Percentiles rank a stretch among this genome's conserved stretches.
These are phyloP conservation scores for Oceanites oceanicus DNA, from an alignment of 2,113 vertebrate genomes.

Conservation along the genomic window DNA sequence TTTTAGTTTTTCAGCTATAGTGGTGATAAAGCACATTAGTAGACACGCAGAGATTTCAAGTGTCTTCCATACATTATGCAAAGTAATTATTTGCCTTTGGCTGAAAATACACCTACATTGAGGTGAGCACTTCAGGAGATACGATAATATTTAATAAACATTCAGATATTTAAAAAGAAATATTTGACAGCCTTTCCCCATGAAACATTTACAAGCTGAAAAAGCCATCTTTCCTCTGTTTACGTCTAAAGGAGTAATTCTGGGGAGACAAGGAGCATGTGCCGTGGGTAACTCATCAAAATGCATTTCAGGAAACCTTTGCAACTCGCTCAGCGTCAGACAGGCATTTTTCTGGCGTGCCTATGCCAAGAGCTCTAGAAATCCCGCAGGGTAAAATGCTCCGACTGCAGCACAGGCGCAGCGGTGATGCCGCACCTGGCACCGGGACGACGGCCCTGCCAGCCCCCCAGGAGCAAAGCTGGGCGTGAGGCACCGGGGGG, in stretches of 20 bases:
- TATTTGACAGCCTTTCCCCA: neutral
- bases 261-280: fast-evolving
- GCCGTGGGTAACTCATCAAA: neutral
- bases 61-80: neutral
- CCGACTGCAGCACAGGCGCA: fast-evolving
- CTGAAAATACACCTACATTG: neutral
- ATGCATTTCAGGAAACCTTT: neutral
- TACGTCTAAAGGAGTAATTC: neutral
- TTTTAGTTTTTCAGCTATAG: neutral
- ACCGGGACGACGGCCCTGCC: neutral
- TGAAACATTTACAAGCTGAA: neutral
- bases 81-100: neutral
- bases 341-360: too few species aligned
- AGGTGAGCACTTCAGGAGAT: neutral
- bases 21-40: neutral
- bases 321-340: neutral
- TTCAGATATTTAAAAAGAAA: neutral
- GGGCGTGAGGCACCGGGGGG: neutral
- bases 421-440: neutral
- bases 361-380: neutral
- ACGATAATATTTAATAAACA: neutral
- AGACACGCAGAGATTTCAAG: neutral
- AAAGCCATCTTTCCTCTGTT: neutral
- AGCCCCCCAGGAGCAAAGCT: neutral
- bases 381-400: fast-evolving